Evolutionary conservation across 2,113 vertebrate genomes (phyloP).

Genomic region (Corythornis madagascariensis): DNA sequence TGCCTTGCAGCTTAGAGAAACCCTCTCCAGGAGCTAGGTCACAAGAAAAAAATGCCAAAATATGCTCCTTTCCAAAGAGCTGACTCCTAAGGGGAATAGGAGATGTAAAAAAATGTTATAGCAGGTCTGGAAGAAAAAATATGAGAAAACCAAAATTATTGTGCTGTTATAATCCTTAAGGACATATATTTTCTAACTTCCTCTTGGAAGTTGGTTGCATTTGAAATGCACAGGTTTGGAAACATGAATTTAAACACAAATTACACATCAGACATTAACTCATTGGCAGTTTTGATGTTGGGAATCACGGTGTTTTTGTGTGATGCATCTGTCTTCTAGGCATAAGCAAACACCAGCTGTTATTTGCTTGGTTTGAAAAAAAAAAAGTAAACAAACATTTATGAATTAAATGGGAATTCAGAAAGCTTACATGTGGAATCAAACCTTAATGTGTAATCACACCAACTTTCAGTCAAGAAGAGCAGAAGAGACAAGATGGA

Average conservation of each 20-base stretch:
- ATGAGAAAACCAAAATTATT: background rate
- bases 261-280: background rate
- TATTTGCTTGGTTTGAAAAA: background rate
- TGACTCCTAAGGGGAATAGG: background rate
- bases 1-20: conserved; percentile 2
- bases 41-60: background rate
- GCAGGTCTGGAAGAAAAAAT: conserved; percentile 2
- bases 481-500: background rate
- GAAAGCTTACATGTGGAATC: background rate
- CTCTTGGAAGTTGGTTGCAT: background rate
- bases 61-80: background rate
- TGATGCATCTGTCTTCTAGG: background rate
- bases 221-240: background rate
- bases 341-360: conserved; percentile 32
- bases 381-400: background rate
- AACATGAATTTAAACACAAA: background rate
- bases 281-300: background rate
- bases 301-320: conserved; percentile 12
- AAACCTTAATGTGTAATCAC: background rate
- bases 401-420: background rate
- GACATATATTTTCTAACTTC: background rate
- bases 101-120: background rate
- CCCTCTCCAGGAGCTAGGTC: background rate
- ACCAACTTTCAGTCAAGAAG: background rate
- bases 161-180: background rate